phyloP scores from a whole-genome alignment of 2,113 vertebrate species.

The Euleptes europaea region DNA sequence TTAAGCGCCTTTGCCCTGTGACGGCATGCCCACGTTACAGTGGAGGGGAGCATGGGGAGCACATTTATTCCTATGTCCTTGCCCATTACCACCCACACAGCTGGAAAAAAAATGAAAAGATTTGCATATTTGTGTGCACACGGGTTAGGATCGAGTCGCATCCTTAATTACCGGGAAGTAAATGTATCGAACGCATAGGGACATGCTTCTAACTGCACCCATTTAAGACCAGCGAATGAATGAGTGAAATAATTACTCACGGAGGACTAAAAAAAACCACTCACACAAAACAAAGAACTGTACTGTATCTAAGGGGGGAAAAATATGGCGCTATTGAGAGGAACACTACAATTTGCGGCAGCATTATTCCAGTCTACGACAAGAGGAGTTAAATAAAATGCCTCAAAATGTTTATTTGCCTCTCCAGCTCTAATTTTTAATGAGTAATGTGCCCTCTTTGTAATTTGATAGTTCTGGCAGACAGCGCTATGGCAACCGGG shows the following conservation, averaged over 20 bases:
- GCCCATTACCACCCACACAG: not conserved
- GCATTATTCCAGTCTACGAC: not conserved
- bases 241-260: not conserved
- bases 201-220: not conserved
- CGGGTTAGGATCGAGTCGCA: not conserved
- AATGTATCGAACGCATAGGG: not conserved
- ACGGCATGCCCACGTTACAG: not conserved
- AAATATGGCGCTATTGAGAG: not conserved
- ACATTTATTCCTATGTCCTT: not conserved
- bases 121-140: not conserved
- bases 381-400: constrained; percentile 37
- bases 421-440: constrained; percentile 34
- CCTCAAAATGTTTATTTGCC: constrained; percentile 49
- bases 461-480: constrained; percentile 72
- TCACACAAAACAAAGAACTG: no score
- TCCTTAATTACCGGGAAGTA: not conserved
- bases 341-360: fast-evolving
- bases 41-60: not conserved
- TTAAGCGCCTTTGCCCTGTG: not conserved
- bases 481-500: constrained; percentile 78
- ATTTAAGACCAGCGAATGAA: not conserved
- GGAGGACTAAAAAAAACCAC: not conserved
- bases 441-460: constrained; percentile 71
- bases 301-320: not conserved
- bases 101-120: not conserved